phyloP scores from a whole-genome alignment of 2,888 invertebrate species.

The Metellina segmentata region DNA sequence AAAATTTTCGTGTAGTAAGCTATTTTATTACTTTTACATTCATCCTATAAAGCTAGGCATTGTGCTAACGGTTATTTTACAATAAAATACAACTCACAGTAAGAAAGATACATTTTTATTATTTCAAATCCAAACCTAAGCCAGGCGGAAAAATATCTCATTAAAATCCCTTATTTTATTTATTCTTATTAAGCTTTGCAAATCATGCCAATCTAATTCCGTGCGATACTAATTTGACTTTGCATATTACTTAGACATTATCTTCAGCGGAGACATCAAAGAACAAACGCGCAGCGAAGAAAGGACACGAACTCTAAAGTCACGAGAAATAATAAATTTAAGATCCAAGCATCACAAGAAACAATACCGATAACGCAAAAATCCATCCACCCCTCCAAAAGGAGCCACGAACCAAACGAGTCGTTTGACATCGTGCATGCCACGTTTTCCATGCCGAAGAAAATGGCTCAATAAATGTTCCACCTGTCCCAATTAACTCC shows the following conservation, averaged over 20 bases:
- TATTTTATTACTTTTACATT: too few species aligned
- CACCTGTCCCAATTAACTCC: slow-evolving; percentile 55
- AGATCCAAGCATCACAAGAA: too few species aligned
- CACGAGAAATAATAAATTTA: not conserved
- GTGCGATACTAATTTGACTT: not conserved
- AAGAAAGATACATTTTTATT: not conserved
- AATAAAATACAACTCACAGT: not conserved
- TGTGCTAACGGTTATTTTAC: not conserved
- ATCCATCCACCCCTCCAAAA: not conserved
- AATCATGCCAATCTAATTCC: not conserved
- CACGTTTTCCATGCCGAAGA: slow-evolving; percentile 15
- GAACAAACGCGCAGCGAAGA: not conserved
- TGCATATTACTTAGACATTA: not conserved
- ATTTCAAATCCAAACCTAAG: not conserved
- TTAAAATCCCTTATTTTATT: not conserved
- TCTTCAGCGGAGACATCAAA: not conserved
- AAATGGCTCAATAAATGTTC: slow-evolving; percentile 46
- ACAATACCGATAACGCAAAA: not conserved
- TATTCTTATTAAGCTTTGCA: not conserved
- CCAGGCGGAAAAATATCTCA: not conserved
- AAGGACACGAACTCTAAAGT: not conserved
- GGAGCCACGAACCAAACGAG: not conserved
- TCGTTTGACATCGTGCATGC: not conserved
- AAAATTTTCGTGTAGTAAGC: too few species aligned
- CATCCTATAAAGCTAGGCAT: not conserved